Evolutionary conservation across 1,140 invertebrate species (phyloP).

Genomic region (Aleiodes sp.): DNA sequence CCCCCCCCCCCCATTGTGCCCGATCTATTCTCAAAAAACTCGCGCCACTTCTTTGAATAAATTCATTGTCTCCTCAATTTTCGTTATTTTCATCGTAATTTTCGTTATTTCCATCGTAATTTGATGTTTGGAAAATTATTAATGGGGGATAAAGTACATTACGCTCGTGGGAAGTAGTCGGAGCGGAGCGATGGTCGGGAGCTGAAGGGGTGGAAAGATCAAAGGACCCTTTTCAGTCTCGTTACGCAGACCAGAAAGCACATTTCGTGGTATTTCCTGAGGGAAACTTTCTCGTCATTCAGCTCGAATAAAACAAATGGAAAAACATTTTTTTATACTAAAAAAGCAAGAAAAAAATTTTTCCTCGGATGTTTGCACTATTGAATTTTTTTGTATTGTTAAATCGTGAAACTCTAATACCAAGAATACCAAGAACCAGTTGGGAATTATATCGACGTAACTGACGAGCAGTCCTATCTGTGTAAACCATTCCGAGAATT

Average conservation of each 20-base stretch:
- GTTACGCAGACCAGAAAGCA: constrained; percentile 32
- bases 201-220: constrained; percentile 42
- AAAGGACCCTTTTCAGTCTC: constrained; percentile 44
- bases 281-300: neutral
- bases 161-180: constrained; percentile 20
- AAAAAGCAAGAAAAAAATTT: no score
- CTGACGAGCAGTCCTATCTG: constrained; percentile 60
- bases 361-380: no score
- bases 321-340: neutral
- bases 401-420: constrained; percentile 7
- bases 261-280: constrained; percentile 2
- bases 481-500: constrained; percentile 36
- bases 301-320: neutral
- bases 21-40: no score
- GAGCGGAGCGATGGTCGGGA: neutral
- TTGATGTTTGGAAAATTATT: neutral
- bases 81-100: neutral
- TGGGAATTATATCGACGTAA: constrained; percentile 72
- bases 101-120: neutral
- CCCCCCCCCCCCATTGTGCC: no score
- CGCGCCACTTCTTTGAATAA: no score
- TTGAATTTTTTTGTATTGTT: no score
- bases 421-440: constrained; percentile 62
- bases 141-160: constrained; percentile 36
- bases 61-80: neutral